Percentiles rank a stretch among this genome's conserved stretches.
These are phyloP conservation scores for Cephalopachus bancanus DNA, from an alignment of 2,797 vertebrate genomes.

Conservation along the genomic window DNA sequence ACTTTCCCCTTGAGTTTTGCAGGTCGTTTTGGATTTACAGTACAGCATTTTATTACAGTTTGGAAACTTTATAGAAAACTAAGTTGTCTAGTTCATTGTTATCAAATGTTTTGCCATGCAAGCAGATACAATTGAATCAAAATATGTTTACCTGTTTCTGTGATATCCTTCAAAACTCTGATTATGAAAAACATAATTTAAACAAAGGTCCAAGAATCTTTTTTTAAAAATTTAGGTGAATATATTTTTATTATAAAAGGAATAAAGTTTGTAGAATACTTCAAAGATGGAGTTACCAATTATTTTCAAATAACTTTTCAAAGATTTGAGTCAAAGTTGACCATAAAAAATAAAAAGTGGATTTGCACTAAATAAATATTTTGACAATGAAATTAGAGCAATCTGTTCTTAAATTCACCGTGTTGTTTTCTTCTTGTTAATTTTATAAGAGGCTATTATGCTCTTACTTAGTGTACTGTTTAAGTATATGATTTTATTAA, in stretches of 20 bases:
- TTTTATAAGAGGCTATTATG: neutral
- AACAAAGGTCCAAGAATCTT: neutral
- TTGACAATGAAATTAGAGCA: neutral
- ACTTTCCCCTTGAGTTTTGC: constrained; percentile 86
- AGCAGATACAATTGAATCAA: constrained; percentile 28
- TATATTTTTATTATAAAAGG: neutral
- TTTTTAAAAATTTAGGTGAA: neutral
- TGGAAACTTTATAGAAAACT: constrained; percentile 80
- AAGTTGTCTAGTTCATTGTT: constrained; percentile 74
- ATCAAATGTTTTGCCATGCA: constrained; percentile 74
- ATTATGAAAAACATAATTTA: constrained; percentile 11
- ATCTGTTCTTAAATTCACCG: constrained; percentile 10
- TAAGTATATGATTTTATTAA: constrained; percentile 31
- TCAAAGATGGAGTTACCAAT: neutral
- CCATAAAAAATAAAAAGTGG: neutral
- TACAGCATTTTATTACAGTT: constrained; percentile 83
- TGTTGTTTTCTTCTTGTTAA: too few species aligned
- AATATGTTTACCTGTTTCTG: constrained; percentile 16
- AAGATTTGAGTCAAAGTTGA: neutral
- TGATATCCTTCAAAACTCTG: neutral
- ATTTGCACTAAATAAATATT: neutral
- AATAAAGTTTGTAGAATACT: neutral
- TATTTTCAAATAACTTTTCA: neutral
- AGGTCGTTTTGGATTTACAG: constrained; percentile 87
- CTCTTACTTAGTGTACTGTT: neutral